Percentiles rank a stretch among this genome's conserved stretches.
Evolutionary conservation across 1,140 invertebrate genomes (phyloP).

Genomic region (Orius laevigatus): DNA sequence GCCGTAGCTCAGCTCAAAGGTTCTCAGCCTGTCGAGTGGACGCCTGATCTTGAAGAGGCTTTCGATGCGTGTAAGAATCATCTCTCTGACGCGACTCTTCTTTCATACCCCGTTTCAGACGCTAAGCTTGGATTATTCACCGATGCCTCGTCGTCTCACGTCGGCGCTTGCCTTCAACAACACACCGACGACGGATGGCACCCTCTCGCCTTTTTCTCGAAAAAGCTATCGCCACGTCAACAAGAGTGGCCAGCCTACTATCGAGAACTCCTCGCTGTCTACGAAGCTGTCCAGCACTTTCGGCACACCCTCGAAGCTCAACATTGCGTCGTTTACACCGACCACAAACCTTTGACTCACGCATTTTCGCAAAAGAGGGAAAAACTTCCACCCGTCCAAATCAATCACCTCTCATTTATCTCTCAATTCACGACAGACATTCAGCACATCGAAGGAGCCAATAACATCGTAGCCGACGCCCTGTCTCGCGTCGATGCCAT

Average conservation of each 20-base stretch:
- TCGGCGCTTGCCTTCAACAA: no score
- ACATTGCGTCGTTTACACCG: conserved; percentile 16
- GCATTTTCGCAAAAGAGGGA: conserved; percentile 17
- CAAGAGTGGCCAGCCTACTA: background rate
- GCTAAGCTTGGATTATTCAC: no score
- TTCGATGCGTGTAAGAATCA: no score
- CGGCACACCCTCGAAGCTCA: conserved; percentile 22
- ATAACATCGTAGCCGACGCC: conserved; percentile 25
- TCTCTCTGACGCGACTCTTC: no score
- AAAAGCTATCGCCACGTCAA: no score
- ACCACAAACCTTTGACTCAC: conserved; percentile 19
- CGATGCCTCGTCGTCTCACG: no score
- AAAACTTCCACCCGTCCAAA: conserved; percentile 3
- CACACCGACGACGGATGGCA: no score
- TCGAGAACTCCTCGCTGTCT: conserved; percentile 19
- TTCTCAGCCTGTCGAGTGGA: no score
- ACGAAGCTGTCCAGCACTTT: conserved; percentile 22
- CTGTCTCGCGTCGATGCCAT: conserved; percentile 20
- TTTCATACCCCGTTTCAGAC: no score
- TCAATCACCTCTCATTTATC: conserved; percentile 15
- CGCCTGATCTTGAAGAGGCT: no score
- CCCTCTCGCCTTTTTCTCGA: no score
- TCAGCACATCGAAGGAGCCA: conserved; percentile 19
- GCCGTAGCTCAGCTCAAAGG: no score
- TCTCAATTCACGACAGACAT: conserved; percentile 20